Conservation (phyloP, 2,113 vertebrate species). For the Caranx ignobilis region DNA sequence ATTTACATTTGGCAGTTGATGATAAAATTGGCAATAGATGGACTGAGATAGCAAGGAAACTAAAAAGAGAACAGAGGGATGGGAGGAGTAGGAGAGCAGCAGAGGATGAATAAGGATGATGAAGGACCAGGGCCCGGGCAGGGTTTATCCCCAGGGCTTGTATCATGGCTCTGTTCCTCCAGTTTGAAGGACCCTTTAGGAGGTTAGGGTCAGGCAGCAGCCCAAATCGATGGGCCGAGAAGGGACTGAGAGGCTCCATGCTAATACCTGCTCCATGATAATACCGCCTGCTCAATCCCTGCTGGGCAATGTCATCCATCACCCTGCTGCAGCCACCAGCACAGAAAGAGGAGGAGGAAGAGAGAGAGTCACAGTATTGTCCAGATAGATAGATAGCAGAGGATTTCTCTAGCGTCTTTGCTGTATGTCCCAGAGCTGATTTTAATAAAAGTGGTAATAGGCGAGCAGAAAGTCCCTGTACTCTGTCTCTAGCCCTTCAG, state of each 20-base stretch:
- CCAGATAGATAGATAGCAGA: constrained; percentile 55
- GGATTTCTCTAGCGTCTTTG: constrained; percentile 42
- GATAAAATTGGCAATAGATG: not conserved
- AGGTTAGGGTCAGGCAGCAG: constrained; percentile 66
- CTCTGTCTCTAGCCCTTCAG: constrained; percentile 59
- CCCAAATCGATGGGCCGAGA: constrained; percentile 71
- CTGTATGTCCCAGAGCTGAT: constrained; percentile 66
- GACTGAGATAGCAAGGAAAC: not conserved
- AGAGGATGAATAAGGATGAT: constrained; percentile 73
- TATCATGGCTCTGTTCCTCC: constrained; percentile 48
- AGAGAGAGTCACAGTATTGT: constrained; percentile 38
- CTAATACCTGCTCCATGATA: constrained; percentile 71
- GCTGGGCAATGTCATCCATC: constrained; percentile 77
- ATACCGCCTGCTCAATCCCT: constrained; percentile 65
- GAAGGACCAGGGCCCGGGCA: constrained; percentile 52
- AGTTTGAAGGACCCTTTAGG: constrained; percentile 62
- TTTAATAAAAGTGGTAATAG: constrained; percentile 74
- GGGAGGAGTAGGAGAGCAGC: constrained; percentile 29
- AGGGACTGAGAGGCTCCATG: constrained; percentile 66
- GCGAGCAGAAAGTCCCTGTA: constrained; percentile 46
- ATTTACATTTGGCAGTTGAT: constrained; percentile 17
- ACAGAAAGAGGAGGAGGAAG: constrained; percentile 43
- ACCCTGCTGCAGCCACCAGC: constrained; percentile 57
- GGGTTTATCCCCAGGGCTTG: constrained; percentile 69
- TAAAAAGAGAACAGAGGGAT: constrained; percentile 10